Evolutionary conservation across 2,113 vertebrate species (phyloP).

Genomic region (Pelmatolapia mariae): DNA sequence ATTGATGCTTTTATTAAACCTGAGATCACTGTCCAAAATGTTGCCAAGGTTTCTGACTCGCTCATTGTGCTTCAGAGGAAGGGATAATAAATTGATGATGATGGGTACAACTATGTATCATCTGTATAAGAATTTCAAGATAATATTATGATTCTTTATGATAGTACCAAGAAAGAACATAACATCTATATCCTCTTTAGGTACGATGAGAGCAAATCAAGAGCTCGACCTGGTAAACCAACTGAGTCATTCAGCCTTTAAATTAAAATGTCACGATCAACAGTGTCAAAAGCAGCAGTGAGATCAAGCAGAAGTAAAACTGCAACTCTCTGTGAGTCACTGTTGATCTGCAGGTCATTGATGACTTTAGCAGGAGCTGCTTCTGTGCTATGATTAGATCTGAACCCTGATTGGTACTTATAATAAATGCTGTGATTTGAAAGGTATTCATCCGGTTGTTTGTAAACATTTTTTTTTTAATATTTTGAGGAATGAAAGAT

Average conservation of each 20-base stretch:
- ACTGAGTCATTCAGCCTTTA: background rate
- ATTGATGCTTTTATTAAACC: background rate
- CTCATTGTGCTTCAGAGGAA: background rate
- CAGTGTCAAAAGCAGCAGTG: background rate
- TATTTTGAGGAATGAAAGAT: background rate
- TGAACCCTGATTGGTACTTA: background rate
- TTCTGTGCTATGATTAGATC: background rate
- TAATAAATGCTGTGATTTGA: background rate
- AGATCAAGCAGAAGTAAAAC: background rate
- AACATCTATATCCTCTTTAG: background rate
- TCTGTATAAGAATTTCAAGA: background rate
- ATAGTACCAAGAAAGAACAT: background rate
- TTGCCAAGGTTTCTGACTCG: background rate
- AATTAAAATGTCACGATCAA: background rate
- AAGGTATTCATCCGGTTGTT: background rate
- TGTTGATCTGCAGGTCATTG: background rate
- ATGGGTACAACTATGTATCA: background rate
- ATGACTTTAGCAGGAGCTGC: background rate
- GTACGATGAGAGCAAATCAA: background rate
- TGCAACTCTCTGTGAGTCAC: background rate
- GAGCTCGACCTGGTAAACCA: background rate
- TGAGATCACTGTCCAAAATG: background rate
- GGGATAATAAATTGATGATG: background rate
- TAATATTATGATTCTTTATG: background rate
- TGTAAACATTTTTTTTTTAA: accelerated